These are phyloP conservation scores for Cisticola juncidis DNA, from an alignment of 2,113 vertebrate genomes.

Conservation along the genomic window DNA sequence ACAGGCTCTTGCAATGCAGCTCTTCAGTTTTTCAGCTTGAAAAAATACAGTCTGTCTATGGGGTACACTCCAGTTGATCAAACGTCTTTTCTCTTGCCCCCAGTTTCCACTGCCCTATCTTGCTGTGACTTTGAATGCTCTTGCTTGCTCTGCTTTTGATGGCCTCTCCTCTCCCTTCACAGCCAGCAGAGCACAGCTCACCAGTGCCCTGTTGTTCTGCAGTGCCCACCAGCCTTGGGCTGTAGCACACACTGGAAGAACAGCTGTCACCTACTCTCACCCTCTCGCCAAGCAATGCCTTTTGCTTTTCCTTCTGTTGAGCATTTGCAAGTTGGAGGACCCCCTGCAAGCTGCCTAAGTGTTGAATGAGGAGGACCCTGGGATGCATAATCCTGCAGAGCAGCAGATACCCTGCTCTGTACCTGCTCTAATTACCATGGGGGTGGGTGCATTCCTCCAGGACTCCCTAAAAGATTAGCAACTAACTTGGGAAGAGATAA, in stretches of 20 bases:
- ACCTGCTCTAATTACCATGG: not conserved
- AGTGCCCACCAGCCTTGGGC: not conserved
- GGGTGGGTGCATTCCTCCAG: not conserved
- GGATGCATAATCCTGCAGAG: not conserved
- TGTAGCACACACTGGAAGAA: not conserved
- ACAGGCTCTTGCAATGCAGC: not conserved
- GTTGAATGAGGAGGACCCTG: not conserved
- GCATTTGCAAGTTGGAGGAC: not conserved
- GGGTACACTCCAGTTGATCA: not conserved
- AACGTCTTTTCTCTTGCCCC: not conserved
- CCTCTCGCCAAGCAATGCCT: not conserved
- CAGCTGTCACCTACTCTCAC: slow-evolving; percentile 32
- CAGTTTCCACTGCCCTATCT: not conserved
- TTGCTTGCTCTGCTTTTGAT: not conserved
- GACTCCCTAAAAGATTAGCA: not conserved
- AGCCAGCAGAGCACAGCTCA: not conserved
- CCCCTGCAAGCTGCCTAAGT: not conserved
- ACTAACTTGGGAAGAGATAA: not conserved
- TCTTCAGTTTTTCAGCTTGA: not conserved
- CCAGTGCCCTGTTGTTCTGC: not conserved
- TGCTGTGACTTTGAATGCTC: not conserved
- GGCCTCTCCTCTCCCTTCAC: not conserved
- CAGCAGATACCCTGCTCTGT: not conserved
- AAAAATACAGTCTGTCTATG: not conserved
- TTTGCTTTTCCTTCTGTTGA: slow-evolving; percentile 8